A percentile compares a stretch with the other conserved stretches of the same genome.
These are phyloP conservation scores for Litocranius walleri DNA, from an alignment of 2,113 vertebrate genomes.

Conservation along the genomic window DNA sequence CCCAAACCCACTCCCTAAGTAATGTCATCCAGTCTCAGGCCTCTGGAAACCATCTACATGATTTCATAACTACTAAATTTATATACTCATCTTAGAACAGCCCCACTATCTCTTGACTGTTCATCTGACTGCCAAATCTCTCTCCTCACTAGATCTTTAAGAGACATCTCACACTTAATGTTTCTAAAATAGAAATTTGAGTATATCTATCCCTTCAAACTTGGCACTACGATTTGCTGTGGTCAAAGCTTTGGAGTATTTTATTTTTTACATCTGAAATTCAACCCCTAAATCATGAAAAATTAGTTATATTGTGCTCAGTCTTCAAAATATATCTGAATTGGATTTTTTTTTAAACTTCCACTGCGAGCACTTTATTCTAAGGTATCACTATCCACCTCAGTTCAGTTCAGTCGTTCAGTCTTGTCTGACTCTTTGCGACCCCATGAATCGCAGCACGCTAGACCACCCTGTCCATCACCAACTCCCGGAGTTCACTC, in stretches of 20 bases:
- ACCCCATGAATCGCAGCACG: too few species aligned
- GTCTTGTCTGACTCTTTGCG: too few species aligned
- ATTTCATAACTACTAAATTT: neutral
- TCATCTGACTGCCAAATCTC: neutral
- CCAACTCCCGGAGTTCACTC: too few species aligned
- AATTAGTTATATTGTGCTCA: neutral
- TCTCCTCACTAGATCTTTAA: neutral
- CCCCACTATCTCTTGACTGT: neutral
- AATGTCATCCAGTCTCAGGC: neutral
- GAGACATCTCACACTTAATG: neutral
- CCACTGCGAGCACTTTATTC: neutral
- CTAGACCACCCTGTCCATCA: too few species aligned
- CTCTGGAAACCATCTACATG: neutral
- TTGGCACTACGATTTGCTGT: neutral
- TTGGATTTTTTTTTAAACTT: neutral
- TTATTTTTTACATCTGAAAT: neutral
- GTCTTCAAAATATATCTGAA: neutral
- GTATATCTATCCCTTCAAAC: neutral
- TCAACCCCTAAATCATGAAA: neutral
- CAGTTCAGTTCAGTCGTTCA: too few species aligned
- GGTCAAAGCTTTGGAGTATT: neutral
- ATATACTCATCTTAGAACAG: neutral
- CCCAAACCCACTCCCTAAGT: neutral
- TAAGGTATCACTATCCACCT: neutral
- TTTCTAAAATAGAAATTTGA: neutral